Conservation (phyloP, 2,113 vertebrate species). For the Sinocyclocheilus anshuiensis region DNA sequence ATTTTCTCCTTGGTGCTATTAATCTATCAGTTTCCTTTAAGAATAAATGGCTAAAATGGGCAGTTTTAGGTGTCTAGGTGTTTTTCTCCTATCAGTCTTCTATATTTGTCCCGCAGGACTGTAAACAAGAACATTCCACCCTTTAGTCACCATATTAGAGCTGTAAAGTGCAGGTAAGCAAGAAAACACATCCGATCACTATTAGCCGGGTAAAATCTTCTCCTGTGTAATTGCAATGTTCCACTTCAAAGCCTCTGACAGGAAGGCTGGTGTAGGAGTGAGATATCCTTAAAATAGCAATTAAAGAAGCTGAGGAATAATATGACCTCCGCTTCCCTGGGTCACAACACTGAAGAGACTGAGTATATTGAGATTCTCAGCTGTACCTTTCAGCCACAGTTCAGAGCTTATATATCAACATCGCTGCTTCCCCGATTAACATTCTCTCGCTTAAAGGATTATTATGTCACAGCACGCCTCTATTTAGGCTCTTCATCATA, state of each 20-base stretch:
- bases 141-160: constrained; percentile 53
- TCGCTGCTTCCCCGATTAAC: constrained; percentile 57
- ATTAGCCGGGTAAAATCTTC: constrained; percentile 57
- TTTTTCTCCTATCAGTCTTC: constrained; percentile 52
- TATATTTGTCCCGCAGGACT: constrained; percentile 48
- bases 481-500: constrained; percentile 34
- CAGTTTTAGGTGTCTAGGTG: constrained; percentile 17
- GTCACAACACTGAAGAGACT: constrained; percentile 52
- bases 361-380: constrained; percentile 56
- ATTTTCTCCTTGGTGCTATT: constrained; percentile 9
- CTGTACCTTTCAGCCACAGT: constrained; percentile 54
- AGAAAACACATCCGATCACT: constrained; percentile 53
- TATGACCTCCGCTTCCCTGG: constrained; percentile 57
- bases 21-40: constrained; percentile 43
- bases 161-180: constrained; percentile 48
- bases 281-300: constrained; percentile 64
- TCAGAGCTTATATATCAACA: constrained; percentile 60
- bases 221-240: constrained; percentile 68
- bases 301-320: constrained; percentile 60
- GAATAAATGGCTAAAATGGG: constrained; percentile 20
- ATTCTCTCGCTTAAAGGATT: constrained; percentile 51
- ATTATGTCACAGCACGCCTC: constrained; percentile 52
- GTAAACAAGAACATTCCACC: constrained; percentile 48
- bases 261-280: constrained; percentile 57
- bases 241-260: constrained; percentile 61